Base-by-base conservation (phyloP, 2,113 vertebrate species). In the Hydrolagus affinis region DNA sequence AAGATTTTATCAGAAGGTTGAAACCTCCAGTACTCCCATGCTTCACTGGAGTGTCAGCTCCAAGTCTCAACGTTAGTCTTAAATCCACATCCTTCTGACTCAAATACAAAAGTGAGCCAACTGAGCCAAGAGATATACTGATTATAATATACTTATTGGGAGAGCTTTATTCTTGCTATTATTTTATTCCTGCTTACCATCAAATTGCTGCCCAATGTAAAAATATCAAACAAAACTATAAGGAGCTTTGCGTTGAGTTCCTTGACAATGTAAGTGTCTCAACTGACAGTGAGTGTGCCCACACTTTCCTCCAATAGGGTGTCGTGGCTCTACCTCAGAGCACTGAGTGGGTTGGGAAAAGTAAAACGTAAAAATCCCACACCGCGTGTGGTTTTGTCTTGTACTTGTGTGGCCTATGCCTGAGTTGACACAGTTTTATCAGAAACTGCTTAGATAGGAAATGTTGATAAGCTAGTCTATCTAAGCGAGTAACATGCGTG, bases 301-400 rank as follows among this genome's bases (percentile, higher is more conserved):
- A 83, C 78, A 64, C 25, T 64, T 83, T 66, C 62, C 62, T 60
- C 15, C 25, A 19, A 83, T 10, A 12, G 25, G 28, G 9, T 3
- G 1, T 30, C 19, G 32, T 66, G 21, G 60, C 60, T 83, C 19
- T 9, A 83, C 62, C 32, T 83, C 78, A 66, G 64, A 66, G 60
- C 44, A 9, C 28, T 83, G 59, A 83, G 78, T 83, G 78, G 78
- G 78, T 28, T 66, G 78, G 62, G 78, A 83, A 83, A 83, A 64
- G 60, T 66, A 30, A 28, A 44, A 44, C 44, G 19, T 66, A 21
- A 62, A 32, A 60, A 80, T 68, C 66, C 32, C 78, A 83, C 4
- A 60, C 62, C 32, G 78, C 66, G 60, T 83, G 78, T 66, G 78
- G 78, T 83, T 83, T 69, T 83, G 12, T 32, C 15, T 68, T 66